These are phyloP conservation scores for Erinaceus europaeus DNA, from an alignment of 2,113 vertebrate species.

Conservation along the genomic window DNA sequence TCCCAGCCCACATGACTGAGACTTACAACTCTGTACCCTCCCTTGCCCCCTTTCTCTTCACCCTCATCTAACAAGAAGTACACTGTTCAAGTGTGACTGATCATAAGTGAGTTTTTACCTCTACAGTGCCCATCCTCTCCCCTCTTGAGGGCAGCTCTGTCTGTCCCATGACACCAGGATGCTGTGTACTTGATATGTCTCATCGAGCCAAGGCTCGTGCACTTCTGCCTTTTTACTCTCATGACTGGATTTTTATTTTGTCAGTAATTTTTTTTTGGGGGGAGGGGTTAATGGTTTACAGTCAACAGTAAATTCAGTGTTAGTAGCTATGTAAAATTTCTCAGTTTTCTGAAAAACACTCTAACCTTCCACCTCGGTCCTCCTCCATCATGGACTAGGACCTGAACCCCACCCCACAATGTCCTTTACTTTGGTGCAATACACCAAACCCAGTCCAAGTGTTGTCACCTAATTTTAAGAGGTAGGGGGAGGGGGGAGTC, in stretches of 20 bases:
- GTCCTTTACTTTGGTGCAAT: no score
- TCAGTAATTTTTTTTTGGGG: no score
- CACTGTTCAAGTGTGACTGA: slow-evolving; percentile 81
- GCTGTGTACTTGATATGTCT: slow-evolving; percentile 83
- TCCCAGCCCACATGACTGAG: slow-evolving; percentile 79
- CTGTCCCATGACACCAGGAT: slow-evolving; percentile 80
- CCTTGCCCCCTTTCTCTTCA: slow-evolving; percentile 72
- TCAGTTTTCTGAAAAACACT: no score
- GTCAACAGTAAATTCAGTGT: no score
- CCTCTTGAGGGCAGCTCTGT: slow-evolving; percentile 79
- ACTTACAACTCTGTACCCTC: slow-evolving; percentile 75
- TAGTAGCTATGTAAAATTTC: no score
- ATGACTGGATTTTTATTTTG: slow-evolving; percentile 82
- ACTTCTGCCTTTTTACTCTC: slow-evolving; percentile 82
- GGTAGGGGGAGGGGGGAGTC: slow-evolving; percentile 67
- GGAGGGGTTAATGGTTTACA: no score
- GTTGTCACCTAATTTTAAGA: slow-evolving; percentile 82
- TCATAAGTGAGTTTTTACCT: slow-evolving; percentile 79
- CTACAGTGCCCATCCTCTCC: slow-evolving; percentile 74
- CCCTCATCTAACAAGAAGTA: slow-evolving; percentile 79
- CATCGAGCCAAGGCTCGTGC: slow-evolving; percentile 80
- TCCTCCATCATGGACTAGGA: no score
- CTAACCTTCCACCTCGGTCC: no score
- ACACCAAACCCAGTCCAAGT: no score
- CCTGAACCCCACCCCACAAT: no score